Evolutionary conservation across 2,888 invertebrate species (phyloP), one percentile per base, ranked within the genome.

Genomic region (Caenorhabditis macrosperma): DNA sequence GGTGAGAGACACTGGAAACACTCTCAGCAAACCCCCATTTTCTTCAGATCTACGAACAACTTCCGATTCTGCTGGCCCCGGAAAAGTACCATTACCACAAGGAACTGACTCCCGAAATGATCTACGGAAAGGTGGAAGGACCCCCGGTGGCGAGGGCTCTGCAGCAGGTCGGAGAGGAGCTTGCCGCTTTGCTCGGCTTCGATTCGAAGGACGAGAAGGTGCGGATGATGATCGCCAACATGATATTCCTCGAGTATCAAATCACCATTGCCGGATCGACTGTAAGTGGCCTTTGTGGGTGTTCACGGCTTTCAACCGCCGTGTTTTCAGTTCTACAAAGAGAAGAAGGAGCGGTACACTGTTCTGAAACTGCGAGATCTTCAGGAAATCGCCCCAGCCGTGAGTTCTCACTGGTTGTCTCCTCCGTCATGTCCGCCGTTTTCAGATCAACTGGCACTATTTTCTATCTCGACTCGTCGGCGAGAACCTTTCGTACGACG

Each of bases 361-460:
- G 59, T 82, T 9, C 38, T 81, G 22, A 54, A 55, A n/a, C 52
- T 84, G 9, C 54, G 66, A 20, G 77, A 78, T 35, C 66, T 84
- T 15, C 84, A 84, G 30, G 46, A 60, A 22, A 64, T 81, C 17
- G 79, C 84, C 17, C 84, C 84, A 20, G 66, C 76, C 7, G 82
- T 83, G 17, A 67, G 64, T 48, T 60, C 3, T 17, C 10, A 15
- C 10, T 28, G 2, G 6, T 41, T 20, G 1, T 35, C 24, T 10
- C 33, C 28, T 30, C n/a, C n/a, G n/a, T n/a, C n/a, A n/a, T n/a
- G n/a, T n/a, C n/a, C n/a, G n/a, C n/a, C n/a, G n/a, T n/a, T n/a
- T n/a, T n/a, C 69, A 83, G 83, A 72, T 83, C 44, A 78, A 83
- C 57, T 83, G 83, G 83, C 74, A 76, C 50, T 83, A 82, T 33